phyloP scores from a whole-genome alignment of 2,888 invertebrate species.

The Hypomecis atomaria region DNA sequence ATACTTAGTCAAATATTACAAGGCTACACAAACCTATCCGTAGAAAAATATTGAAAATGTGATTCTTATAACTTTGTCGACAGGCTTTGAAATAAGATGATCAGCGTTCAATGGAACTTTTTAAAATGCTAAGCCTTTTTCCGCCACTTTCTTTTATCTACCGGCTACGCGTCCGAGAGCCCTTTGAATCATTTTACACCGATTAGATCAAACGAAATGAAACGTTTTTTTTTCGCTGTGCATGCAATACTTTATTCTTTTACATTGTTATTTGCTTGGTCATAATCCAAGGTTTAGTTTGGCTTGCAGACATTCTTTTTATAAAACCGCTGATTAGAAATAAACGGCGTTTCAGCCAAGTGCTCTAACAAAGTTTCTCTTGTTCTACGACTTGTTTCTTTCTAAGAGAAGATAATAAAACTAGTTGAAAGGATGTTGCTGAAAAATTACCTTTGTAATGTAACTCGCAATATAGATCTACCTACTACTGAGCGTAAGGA shows the following conservation, averaged over 20 bases:
- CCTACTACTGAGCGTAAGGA: too few species aligned
- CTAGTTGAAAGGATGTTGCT: too few species aligned
- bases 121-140: not conserved
- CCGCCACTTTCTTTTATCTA: conserved; percentile 9
- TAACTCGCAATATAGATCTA: too few species aligned
- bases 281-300: not conserved
- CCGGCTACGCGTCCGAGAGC: not conserved
- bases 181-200: conserved; percentile 7
- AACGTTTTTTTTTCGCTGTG: not conserved
- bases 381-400: conserved; percentile 25
- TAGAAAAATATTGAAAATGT: not conserved
- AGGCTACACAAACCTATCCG: too few species aligned
- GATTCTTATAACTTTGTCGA: not conserved
- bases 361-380: conserved; percentile 21
- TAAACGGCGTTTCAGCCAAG: conserved; percentile 3
- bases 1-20: too few species aligned
- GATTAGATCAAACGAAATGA: conserved; percentile 16
- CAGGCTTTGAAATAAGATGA: conserved; percentile 1
- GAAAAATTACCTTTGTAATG: too few species aligned
- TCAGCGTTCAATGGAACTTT: conserved; percentile 2
- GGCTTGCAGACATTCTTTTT: not conserved
- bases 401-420: not conserved
- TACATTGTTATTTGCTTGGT: not conserved
- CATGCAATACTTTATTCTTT: not conserved
- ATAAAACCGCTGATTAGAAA: conserved; percentile 3